A percentile compares a stretch with the other conserved stretches of the same genome.
Evolutionary conservation across 2,888 invertebrate genomes (phyloP).

Genomic region (Lasioglossum marginatum): DNA sequence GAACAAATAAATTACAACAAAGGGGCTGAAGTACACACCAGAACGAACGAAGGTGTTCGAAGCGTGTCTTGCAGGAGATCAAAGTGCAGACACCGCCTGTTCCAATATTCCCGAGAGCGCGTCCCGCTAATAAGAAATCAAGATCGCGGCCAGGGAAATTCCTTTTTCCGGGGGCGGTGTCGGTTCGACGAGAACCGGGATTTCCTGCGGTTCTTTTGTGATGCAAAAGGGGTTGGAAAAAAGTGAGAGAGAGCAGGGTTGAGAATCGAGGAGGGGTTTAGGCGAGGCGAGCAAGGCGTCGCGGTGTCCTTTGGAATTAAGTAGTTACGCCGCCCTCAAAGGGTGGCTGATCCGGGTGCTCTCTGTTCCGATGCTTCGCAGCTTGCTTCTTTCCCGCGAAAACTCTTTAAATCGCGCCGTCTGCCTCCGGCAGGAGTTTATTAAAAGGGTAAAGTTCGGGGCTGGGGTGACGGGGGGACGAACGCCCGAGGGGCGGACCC

Average conservation of each 20-base stretch:
- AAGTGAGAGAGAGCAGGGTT: conserved; percentile 14
- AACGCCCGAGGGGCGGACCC: conserved; percentile 46
- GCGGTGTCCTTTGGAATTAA: conserved; percentile 79
- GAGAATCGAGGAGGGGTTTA: conserved; percentile 37
- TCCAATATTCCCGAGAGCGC: neutral
- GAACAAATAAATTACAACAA: neutral
- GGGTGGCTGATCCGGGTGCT: conserved; percentile 56
- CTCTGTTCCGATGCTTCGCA: conserved; percentile 58
- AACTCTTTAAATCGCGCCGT: conserved; percentile 77
- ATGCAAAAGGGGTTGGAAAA: conserved; percentile 75
- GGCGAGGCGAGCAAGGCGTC: conserved; percentile 59
- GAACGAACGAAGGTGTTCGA: neutral
- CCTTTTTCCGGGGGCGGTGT: conserved; percentile 49
- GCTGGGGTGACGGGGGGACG: conserved; percentile 33
- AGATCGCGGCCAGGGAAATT: conserved; percentile 34
- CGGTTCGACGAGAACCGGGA: conserved; percentile 74
- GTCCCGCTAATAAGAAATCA: conserved; percentile 56
- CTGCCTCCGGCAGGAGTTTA: conserved; percentile 73
- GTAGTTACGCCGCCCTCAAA: conserved; percentile 78
- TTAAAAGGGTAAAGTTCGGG: conserved; percentile 79
- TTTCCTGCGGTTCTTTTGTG: conserved; percentile 80
- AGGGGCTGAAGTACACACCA: neutral
- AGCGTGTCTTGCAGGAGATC: neutral
- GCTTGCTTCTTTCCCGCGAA: conserved; percentile 75
- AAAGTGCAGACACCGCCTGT: neutral